These are phyloP conservation scores for Stenurella melanura DNA, from an alignment of 2,888 invertebrate genomes.

Conservation along the genomic window DNA sequence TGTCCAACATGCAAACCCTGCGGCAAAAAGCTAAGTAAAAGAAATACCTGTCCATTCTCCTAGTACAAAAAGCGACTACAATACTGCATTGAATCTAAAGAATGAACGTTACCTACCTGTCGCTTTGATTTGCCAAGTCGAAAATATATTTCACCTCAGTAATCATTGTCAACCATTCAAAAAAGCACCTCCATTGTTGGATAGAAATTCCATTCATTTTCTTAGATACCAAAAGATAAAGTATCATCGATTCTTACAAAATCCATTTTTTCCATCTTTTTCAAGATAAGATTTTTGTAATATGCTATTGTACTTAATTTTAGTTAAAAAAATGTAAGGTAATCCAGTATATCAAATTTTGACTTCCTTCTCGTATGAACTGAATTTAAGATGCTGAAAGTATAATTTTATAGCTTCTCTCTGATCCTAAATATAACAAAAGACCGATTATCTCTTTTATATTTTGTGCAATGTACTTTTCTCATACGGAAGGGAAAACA, in stretches of 20 bases:
- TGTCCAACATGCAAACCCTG: conserved; percentile 52
- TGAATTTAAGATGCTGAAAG: conserved; percentile 8
- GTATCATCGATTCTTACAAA: conserved; percentile 34
- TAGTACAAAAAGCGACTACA: conserved; percentile 65
- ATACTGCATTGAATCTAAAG: conserved; percentile 65
- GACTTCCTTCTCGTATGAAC: conserved; percentile 21
- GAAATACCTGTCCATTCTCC: conserved; percentile 70
- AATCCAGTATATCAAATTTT: conserved; percentile 15
- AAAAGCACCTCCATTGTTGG: conserved; percentile 59
- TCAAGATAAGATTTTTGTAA: conserved; percentile 21
- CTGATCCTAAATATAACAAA: neutral
- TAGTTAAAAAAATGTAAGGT: conserved; percentile 19
- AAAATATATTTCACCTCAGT: conserved; percentile 71
- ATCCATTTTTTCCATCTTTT: conserved; percentile 25
- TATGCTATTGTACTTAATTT: conserved; percentile 20
- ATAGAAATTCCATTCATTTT: conserved; percentile 60
- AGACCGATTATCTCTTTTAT: neutral
- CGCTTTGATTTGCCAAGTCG: conserved; percentile 71
- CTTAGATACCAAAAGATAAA: conserved; percentile 60
- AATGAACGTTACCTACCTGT: conserved; percentile 71
- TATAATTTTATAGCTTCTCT: conserved; percentile 8
- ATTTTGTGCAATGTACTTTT: too few relatives aligned
- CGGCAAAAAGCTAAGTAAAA: conserved; percentile 66
- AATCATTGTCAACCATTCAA: conserved; percentile 69
- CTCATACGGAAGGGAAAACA: too few relatives aligned